Evolutionary conservation across 1,140 invertebrate species (phyloP), one percentile per base, ranked within the genome.

Genomic region (Drosophila auraria): DNA sequence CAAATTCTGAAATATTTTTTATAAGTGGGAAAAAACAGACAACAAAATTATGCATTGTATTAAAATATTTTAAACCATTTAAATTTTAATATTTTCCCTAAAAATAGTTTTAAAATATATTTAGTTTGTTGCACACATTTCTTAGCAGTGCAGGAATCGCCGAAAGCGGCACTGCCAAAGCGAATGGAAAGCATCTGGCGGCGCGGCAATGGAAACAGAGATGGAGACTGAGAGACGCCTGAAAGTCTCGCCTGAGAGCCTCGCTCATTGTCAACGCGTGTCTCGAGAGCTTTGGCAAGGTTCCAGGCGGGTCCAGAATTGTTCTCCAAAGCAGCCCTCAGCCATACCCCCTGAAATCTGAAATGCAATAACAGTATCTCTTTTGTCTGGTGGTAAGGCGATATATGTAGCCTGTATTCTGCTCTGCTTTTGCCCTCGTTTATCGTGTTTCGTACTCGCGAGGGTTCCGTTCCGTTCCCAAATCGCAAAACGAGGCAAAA

Each of bases 191-290:
- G 42, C 58, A 53, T 68, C 56, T 69, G 54, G 53, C 50, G 11
- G 56, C 15, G 33, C 20, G 54, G 54, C 54, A 57, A 40, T 57
- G 54, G 54, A 57, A 40, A n/a, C 54, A 6, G 20, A 57, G 14
- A 14, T 57, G 36, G 54, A 57, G 54, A 57, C 54, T 3, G 44
- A 49, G 25, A 65, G 83, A 63, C 82, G 83, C 83, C 83, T 36
- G 23, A 50, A 47, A 69, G 83, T 86, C 83, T 86, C 83, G 83
- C 80, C 83, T 80, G 83, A 87, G 71, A 83, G 80, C 79, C 75
- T 87, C 65, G 45, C 62, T 72, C 76, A 87, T 87, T 87, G 83
- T 82, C 83, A 82, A 75, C 56, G 47, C 40, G 49, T 47, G 64
- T 78, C 76, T 64, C 75, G 40, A 78, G 51, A 59, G 74, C 73